Evolutionary conservation across 2,888 invertebrate genomes (phyloP), one percentile per base, ranked within the genome.

Genomic region (Clostera curtula): DNA sequence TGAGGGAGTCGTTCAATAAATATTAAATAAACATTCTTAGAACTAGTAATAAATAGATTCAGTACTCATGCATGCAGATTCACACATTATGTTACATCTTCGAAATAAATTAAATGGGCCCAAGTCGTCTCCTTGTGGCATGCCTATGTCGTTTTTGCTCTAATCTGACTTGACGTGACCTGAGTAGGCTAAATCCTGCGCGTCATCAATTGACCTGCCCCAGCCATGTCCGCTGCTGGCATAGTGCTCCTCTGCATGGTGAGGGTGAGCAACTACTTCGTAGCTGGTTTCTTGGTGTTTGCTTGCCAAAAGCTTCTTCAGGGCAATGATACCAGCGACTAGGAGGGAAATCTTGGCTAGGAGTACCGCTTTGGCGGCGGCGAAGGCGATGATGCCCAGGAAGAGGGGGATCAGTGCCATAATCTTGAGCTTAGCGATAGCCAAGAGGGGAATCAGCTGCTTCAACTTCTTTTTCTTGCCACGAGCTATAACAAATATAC

Each of bases 321-420:
- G 50, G 10, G 83, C 85, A 55, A 94, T 89, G 53, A 93, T 88
- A 53, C 89, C 89, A 36, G 93, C 89, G 40, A 94, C 87, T 22
- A 93, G 86, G 18, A 95, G 86, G 1, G 94, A 89, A 51, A 94
- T 87, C 86, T 95, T 95, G 63, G 93, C 93, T 49, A 94, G 87
- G 37, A 93, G 80, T 32, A 95, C 85, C 19, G 94, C 94, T 80
- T 95, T 94, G 77, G 93, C 90, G n/a, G 94, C 93, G 25, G 93
- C 86, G 29, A 94, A 85, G 12, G 93, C 93, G 46, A 94, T 88
- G 58, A 83, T 79, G 24, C 65, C 94, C 29, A 94, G 86, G 55
- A 90, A 89, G 42, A 94, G 77, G 13, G 93, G 93, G 49, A 93
- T 88, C 37, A 94, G 85, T 12, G 91, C 89, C 36, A 90, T 90